Percentiles rank a stretch among this genome's conserved stretches.
Evolutionary conservation across 2,888 invertebrate genomes (phyloP).

Genomic region (Petrolisthes cinctipes): DNA sequence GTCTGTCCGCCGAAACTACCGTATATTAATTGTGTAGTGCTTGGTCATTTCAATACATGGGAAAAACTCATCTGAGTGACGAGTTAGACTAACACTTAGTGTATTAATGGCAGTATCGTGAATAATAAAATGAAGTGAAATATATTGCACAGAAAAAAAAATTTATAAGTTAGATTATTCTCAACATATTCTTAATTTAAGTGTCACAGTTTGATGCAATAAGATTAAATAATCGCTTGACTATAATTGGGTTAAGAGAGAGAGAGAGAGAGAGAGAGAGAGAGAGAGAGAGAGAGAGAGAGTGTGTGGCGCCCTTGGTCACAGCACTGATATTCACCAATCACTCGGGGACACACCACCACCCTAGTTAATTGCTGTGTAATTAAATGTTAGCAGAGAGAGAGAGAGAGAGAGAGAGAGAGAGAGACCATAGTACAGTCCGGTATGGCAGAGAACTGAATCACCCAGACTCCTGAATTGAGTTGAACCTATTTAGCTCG

Average conservation of each 20-base stretch:
- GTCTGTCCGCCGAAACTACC: too few relatives aligned
- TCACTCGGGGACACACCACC: not conserved
- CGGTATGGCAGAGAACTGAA: too few relatives aligned
- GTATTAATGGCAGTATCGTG: too few relatives aligned
- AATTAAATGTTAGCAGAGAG: not conserved
- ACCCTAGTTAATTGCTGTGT: not conserved
- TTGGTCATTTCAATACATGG: too few relatives aligned
- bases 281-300: slow-evolving; percentile 15
- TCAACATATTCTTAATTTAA: not conserved
- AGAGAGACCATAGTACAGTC: not conserved
- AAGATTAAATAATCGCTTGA: not conserved
- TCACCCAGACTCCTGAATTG: too few relatives aligned
- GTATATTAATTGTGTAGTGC: too few relatives aligned
- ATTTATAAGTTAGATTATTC: not conserved
- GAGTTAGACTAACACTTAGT: too few relatives aligned
- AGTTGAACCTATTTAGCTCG: too few relatives aligned
- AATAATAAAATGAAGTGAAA: not conserved
- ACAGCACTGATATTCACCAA: not conserved
- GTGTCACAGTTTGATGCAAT: not conserved
- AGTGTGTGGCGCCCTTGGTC: not conserved
- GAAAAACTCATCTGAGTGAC: too few relatives aligned
- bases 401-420: slow-evolving; percentile 7
- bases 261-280: not conserved
- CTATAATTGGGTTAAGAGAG: not conserved
- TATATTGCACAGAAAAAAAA: not conserved